phyloP scores from a whole-genome alignment of 2,888 invertebrate genomes.

The Molorchus minor region DNA sequence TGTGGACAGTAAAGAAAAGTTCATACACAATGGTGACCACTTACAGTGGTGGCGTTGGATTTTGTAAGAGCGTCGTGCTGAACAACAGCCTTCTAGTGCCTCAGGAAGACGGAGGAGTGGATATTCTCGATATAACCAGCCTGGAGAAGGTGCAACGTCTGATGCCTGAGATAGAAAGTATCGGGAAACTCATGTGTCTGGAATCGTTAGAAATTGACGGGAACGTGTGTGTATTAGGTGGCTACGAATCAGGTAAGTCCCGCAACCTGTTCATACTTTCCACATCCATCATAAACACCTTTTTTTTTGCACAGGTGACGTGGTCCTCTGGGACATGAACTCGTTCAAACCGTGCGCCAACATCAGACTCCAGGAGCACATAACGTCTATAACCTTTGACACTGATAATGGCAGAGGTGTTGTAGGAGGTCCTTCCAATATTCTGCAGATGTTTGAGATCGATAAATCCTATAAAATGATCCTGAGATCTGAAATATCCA shows the following conservation, averaged over 20 bases:
- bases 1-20: constrained; percentile 70
- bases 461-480: constrained; percentile 67
- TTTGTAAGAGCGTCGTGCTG: constrained; percentile 73
- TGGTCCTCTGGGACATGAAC: constrained; percentile 76
- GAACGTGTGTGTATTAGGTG: constrained; percentile 69
- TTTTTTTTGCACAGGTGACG: too few species aligned
- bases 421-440: constrained; percentile 71
- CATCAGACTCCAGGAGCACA: constrained; percentile 70
- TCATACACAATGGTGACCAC: constrained; percentile 68
- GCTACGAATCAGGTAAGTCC: constrained; percentile 72
- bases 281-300: background rate
- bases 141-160: constrained; percentile 60
- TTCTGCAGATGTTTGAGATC: constrained; percentile 63
- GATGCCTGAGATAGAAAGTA: constrained; percentile 60
- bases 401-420: constrained; percentile 72
- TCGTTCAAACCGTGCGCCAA: constrained; percentile 68
- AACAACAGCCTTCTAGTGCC: constrained; percentile 72
- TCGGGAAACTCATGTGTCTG: constrained; percentile 76
- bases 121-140: constrained; percentile 61
- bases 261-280: background rate
- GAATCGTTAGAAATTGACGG: constrained; percentile 64
- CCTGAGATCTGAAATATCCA: constrained; percentile 69
- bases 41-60: constrained; percentile 73
- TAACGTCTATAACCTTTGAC: constrained; percentile 79
- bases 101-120: constrained; percentile 68